These are phyloP conservation scores for Cepaea hortensis DNA, from an alignment of 2,888 invertebrate species.

Conservation along the genomic window DNA sequence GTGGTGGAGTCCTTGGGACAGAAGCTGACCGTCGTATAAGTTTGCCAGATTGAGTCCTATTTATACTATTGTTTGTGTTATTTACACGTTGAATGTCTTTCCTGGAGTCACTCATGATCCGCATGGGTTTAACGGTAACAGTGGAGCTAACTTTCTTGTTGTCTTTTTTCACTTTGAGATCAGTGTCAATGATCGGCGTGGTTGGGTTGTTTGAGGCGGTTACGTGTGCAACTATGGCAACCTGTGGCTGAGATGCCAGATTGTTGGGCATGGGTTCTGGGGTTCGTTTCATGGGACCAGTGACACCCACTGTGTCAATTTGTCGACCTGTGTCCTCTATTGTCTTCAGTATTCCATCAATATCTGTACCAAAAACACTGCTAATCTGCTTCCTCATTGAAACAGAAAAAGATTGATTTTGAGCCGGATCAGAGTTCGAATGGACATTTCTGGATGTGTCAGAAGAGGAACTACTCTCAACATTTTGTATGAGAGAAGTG, in stretches of 20 bases:
- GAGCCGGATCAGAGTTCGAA: conserved; percentile 42
- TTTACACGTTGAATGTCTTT: conserved; percentile 27
- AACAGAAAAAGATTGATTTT: conserved; percentile 53
- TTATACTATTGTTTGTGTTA: conserved; percentile 8
- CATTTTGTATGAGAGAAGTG: conserved; percentile 49
- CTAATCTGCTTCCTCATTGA: conserved; percentile 63
- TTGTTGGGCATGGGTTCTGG: conserved; percentile 12
- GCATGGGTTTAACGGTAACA: conserved; percentile 63
- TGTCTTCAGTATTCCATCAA: conserved; percentile 69
- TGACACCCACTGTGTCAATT: conserved; percentile 60
- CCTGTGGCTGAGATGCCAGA: conserved; percentile 33
- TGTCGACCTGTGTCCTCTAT: conserved; percentile 69
- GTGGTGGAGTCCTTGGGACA: conserved; percentile 14
- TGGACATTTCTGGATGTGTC: conserved; percentile 15
- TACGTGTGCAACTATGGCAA: conserved; percentile 46
- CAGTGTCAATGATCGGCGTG: conserved; percentile 53
- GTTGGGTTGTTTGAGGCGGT: conserved; percentile 17
- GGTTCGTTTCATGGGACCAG: conserved; percentile 50
- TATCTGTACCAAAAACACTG: conserved; percentile 58
- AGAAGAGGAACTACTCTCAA: conserved; percentile 22
- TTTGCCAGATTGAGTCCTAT: background rate
- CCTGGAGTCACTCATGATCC: conserved; percentile 19
- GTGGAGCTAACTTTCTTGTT: conserved; percentile 63
- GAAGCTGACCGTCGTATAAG: conserved; percentile 15
- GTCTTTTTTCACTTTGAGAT: conserved; percentile 61